Evolutionary conservation across 2,113 vertebrate genomes (phyloP).

Genomic region (Lepus europaeus): DNA sequence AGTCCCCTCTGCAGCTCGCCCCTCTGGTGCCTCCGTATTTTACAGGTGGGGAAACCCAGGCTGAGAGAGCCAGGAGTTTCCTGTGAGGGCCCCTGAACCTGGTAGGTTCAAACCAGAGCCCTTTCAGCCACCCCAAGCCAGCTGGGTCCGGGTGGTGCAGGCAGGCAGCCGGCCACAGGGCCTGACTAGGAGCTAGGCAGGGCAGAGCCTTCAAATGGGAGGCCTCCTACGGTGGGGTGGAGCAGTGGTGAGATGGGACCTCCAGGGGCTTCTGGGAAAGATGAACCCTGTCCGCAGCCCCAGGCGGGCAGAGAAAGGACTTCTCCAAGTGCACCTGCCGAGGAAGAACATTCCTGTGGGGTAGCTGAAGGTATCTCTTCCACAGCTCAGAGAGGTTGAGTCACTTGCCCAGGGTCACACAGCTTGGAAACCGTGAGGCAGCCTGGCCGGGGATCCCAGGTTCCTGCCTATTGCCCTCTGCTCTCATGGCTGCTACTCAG

Average conservation of each 20-base stretch:
- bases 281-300: no score
- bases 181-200: no score
- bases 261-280: not conserved
- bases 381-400: conserved; percentile 29
- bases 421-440: not conserved
- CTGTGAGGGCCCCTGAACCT: not conserved
- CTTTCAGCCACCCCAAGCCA: no score
- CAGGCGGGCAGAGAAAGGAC: not conserved
- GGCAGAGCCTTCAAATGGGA: not conserved
- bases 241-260: not conserved
- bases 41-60: not conserved
- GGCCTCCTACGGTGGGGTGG: not conserved
- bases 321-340: not conserved
- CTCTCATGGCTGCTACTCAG: conserved; percentile 43
- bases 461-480: not conserved
- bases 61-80: not conserved
- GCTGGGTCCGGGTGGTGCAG: no score
- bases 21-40: not conserved
- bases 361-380: not conserved
- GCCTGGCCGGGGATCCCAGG: not conserved
- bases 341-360: no score
- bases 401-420: not conserved
- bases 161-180: no score
- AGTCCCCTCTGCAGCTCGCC: not conserved
- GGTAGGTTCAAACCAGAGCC: not conserved